Evolutionary conservation across 2,797 vertebrate genomes (phyloP).

Genomic region (Siniperca scherzeri): DNA sequence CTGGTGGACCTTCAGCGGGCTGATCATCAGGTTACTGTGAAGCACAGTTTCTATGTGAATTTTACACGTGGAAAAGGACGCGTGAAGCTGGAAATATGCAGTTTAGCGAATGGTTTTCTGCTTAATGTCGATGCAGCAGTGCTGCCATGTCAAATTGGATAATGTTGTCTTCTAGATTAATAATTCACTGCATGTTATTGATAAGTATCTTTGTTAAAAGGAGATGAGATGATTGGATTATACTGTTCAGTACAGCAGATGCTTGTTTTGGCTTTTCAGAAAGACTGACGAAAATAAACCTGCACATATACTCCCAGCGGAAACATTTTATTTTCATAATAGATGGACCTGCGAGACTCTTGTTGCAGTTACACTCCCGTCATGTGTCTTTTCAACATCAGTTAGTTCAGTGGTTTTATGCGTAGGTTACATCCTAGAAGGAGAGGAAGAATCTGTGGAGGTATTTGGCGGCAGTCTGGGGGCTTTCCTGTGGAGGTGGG

Average conservation of each 20-base stretch:
- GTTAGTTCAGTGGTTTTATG: background rate
- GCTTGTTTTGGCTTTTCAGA: background rate
- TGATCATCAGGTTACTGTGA: background rate
- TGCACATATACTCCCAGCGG: background rate
- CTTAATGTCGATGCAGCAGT: no score
- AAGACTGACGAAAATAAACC: background rate
- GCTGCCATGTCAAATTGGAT: background rate
- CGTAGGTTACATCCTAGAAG: no score
- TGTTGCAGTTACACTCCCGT: background rate
- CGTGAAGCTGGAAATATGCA: background rate
- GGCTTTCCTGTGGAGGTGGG: constrained; percentile 75
- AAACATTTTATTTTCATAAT: background rate
- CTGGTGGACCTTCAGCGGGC: no score
- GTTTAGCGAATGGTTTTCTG: background rate
- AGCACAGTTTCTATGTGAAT: background rate
- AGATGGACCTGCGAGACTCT: no score
- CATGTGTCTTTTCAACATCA: background rate
- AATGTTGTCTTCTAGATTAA: background rate
- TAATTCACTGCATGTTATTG: no score
- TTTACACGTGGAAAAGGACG: background rate
- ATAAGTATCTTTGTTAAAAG: no score
- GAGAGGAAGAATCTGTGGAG: constrained; percentile 49
- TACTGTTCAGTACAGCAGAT: background rate
- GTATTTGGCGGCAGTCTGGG: constrained; percentile 70
- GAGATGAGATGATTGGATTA: background rate